These are phyloP conservation scores for Zapornia atra DNA, from an alignment of 2,113 vertebrate species.

Conservation along the genomic window DNA sequence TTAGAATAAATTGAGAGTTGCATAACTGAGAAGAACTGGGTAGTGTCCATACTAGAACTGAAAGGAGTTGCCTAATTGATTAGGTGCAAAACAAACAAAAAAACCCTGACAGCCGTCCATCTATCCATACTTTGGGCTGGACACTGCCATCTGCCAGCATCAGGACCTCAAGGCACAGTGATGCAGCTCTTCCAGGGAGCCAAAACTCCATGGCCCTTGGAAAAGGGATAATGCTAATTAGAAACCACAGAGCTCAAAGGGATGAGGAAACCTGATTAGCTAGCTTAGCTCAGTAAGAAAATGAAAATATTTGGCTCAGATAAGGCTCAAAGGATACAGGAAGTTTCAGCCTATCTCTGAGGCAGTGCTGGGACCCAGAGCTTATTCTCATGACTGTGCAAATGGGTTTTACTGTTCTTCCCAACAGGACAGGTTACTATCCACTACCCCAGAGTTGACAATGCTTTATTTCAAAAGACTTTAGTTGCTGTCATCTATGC, in stretches of 20 bases:
- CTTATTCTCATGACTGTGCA: background rate
- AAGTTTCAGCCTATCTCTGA: background rate
- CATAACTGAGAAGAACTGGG: background rate
- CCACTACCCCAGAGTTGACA: background rate
- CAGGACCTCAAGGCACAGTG: background rate
- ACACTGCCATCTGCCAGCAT: background rate
- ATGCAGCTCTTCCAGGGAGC: background rate
- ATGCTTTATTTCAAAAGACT: background rate
- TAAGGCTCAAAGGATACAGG: background rate
- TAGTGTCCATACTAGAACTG: background rate
- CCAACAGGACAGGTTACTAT: background rate
- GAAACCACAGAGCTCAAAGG: background rate
- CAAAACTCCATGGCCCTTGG: background rate
- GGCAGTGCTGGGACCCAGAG: background rate
- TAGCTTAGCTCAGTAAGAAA: constrained; percentile 3
- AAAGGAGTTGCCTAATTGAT: background rate
- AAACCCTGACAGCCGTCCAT: background rate
- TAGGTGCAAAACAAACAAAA: background rate
- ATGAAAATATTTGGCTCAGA: background rate
- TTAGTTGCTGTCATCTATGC: background rate
- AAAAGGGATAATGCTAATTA: constrained; percentile 23
- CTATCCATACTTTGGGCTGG: background rate
- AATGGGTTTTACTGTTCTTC: background rate
- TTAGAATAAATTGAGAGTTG: background rate
- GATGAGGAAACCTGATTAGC: background rate